Conservation (phyloP, 2,113 vertebrate genomes). For the Caranx melampygus region DNA sequence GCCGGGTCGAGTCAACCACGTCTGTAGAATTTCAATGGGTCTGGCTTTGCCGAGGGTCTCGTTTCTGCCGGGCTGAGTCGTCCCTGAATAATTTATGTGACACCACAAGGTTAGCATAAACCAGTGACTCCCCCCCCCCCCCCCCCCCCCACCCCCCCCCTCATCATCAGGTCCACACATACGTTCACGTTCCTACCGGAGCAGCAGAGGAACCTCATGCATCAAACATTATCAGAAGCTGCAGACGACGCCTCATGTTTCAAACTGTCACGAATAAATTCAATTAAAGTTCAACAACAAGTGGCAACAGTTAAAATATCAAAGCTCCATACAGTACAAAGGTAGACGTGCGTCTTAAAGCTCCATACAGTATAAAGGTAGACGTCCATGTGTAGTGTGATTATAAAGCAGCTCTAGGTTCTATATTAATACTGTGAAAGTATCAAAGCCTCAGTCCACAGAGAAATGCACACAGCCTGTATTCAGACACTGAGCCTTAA, state of each 20-base stretch:
- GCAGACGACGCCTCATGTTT: background rate
- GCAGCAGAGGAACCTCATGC: slow-evolving; percentile 8
- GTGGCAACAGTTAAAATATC: too few relatives aligned
- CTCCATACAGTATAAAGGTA: too few relatives aligned
- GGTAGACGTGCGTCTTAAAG: too few relatives aligned
- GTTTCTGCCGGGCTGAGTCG: slow-evolving; percentile 48
- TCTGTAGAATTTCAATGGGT: slow-evolving; percentile 40
- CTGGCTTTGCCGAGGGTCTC: slow-evolving; percentile 61
- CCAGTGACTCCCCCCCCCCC: slow-evolving; percentile 16
- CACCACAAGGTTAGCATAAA: slow-evolving; percentile 62
- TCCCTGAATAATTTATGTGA: slow-evolving; percentile 69
- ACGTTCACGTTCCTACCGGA: background rate
- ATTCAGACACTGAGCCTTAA: too few relatives aligned
- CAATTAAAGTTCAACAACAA: too few relatives aligned
- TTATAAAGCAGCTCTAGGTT: too few relatives aligned
- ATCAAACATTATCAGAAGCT: slow-evolving; percentile 24
- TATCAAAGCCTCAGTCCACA: too few relatives aligned
- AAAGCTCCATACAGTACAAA: too few relatives aligned
- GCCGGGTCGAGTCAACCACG: slow-evolving; percentile 2
- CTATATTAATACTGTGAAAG: too few relatives aligned
- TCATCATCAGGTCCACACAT: slow-evolving; percentile 21
- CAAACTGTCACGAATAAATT: too few relatives aligned
- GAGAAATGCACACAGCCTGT: too few relatives aligned
- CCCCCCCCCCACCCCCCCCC: slow-evolving; percentile 18
- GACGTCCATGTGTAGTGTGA: too few relatives aligned